Evolutionary conservation across 2,888 invertebrate species (phyloP).

Genomic region (Drosophila affinis): DNA sequence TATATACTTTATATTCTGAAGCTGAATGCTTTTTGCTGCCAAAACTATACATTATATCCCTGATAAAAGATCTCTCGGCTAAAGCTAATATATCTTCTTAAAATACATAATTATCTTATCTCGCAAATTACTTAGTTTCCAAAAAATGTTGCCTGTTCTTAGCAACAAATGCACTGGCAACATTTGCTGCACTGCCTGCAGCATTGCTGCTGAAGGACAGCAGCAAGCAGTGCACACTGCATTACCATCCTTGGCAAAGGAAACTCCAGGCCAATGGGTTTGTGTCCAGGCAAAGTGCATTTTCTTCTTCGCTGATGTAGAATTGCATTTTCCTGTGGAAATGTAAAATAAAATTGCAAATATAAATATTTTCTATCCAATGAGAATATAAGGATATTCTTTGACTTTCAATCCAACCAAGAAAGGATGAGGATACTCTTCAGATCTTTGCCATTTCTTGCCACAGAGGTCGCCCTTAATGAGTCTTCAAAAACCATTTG

Average conservation of each 20-base stretch:
- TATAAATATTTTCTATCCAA: conserved; percentile 10
- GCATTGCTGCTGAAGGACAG: conserved; percentile 25
- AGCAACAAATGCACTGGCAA: conserved; percentile 31
- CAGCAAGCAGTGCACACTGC: conserved; percentile 65
- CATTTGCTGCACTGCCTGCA: conserved; percentile 9
- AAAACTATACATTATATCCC: not conserved
- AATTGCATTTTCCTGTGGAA: conserved; percentile 30
- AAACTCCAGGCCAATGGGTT: conserved; percentile 44
- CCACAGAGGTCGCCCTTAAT: conserved; percentile 27
- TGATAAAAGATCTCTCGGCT: not conserved
- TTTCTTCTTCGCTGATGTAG: conserved; percentile 11
- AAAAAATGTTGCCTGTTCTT: not conserved
- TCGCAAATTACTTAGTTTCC: not conserved
- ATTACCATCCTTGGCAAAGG: conserved; percentile 23
- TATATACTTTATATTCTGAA: not conserved
- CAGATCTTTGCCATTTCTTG: not conserved
- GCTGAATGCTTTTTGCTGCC: not conserved
- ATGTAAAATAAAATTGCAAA: conserved; percentile 5
- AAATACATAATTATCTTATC: not conserved
- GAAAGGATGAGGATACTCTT: not conserved
- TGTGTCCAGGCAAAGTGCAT: conserved; percentile 51
- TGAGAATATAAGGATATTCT: not conserved
- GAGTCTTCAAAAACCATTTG: not conserved
- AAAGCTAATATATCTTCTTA: not conserved
- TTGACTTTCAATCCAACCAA: conserved; percentile 2